Evolutionary conservation across 2,113 vertebrate species (phyloP), one percentile per base, ranked within the genome.

Genomic region (Pyxicephalus adspersus): DNA sequence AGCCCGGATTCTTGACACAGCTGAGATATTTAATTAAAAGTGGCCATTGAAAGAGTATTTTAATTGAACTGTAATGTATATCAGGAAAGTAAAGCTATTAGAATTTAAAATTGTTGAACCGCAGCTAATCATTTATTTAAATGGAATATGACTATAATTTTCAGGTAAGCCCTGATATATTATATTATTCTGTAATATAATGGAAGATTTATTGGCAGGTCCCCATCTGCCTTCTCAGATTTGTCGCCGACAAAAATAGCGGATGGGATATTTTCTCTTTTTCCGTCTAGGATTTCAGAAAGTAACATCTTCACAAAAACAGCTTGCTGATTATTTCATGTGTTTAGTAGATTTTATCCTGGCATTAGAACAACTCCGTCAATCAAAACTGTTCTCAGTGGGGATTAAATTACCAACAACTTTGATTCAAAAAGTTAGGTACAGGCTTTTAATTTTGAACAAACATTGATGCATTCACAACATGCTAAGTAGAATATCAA

Each of bases 31-130:
- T 70, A 31, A 72, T 68, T 80, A 63, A 80, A 80, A 52, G 72
- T 22, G 31, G 31, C 34, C 20, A 73, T 64, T 64, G 31, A 18
- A 64, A 54, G 78, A 20, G 51, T 19, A 73, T 64, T 72, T 72
- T 72, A 81, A 81, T 64, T 81, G 79, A 81, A 74, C 26, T 52
- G 61, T 81, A 74, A 74, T 55, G 60, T 64, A 64, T 81, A 73
- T 73, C 79, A 18, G 78, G 34, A 72, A 82, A 65, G 65, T 60
- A 70, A 79, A 70, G 31, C 65, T 70, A 70, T 79, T 70, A 70
- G 29, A 22, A 22, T 26, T 19, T 25, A 61, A 68, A 50, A 61
- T 45, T 78, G 58, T 73, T 74, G 50, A 74, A 34, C 50, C 31
- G 28, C 22, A 26, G 52, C 22, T 55, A 81, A 82, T 73, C 58